A percentile compares a stretch with the other conserved stretches of the same genome.
Evolutionary conservation across 2,888 invertebrate genomes (phyloP).

Genomic region (Drosophila neoperkinsi): DNA sequence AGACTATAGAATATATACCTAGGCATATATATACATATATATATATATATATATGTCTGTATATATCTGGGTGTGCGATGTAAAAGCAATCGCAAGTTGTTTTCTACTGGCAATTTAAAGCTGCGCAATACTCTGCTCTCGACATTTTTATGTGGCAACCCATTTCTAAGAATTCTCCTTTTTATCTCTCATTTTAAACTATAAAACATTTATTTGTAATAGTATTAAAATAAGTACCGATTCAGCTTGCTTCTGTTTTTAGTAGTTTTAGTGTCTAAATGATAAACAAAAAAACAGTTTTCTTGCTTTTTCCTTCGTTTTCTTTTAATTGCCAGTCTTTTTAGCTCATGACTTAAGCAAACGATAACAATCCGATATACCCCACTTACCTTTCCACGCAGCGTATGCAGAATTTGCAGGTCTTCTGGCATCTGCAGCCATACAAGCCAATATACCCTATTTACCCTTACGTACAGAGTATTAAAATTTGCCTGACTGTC

Average conservation of each 20-base stretch:
- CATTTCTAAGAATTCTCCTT: not conserved
- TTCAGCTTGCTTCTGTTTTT: not conserved
- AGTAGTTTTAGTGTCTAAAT: not conserved
- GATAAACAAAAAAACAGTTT: not conserved
- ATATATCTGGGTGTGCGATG: not conserved
- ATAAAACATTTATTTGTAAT: not conserved
- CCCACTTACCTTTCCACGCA: not conserved
- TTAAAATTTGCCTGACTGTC: constrained; percentile 10
- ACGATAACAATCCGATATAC: not conserved
- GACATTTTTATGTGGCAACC: not conserved
- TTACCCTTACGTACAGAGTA: not conserved
- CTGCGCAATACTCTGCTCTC: not conserved
- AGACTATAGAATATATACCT: not conserved
- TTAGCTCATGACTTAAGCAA: not conserved
- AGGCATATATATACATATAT: not conserved
- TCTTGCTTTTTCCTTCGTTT: not conserved
- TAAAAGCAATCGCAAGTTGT: not conserved
- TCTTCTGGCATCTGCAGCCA: not conserved
- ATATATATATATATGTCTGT: not conserved
- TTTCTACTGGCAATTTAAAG: not conserved
- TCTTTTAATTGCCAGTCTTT: not conserved
- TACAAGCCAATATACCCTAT: not conserved
- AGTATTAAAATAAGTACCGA: not conserved
- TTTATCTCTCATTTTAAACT: not conserved
- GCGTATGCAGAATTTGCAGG: not conserved